phyloP scores from a whole-genome alignment of 2,797 vertebrate species.

The Todus mexicanus region DNA sequence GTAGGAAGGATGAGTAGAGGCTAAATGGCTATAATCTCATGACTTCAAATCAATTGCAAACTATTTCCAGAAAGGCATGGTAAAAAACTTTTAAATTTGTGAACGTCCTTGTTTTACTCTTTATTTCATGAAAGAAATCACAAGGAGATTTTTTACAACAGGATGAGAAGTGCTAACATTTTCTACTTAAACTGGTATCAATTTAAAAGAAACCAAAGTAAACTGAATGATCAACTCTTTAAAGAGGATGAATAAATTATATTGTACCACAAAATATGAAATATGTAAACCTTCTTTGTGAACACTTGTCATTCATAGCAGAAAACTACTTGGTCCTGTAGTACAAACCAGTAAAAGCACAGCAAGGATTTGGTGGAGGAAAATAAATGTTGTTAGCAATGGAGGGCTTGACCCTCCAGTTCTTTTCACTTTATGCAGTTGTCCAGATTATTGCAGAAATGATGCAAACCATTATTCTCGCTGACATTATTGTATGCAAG shows the following conservation, averaged over 20 bases:
- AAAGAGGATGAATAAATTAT: not conserved
- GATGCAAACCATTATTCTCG: not conserved
- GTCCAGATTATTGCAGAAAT: not conserved
- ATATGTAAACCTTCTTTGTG: not conserved
- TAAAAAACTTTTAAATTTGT: not conserved
- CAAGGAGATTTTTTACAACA: not conserved
- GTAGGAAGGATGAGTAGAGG: not conserved
- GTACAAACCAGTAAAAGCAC: not conserved
- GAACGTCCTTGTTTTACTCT: not conserved
- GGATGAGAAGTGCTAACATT: not conserved
- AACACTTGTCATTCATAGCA: not conserved
- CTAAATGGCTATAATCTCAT: not conserved
- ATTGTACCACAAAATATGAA: not conserved
- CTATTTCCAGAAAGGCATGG: not conserved
- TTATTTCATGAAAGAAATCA: not conserved
- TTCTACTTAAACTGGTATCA: not conserved
- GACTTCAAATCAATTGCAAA: not conserved
- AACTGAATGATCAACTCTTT: not conserved
- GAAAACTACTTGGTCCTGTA: not conserved
- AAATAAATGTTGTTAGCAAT: not conserved
- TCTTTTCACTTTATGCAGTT: not conserved
- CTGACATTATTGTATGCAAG: not conserved
- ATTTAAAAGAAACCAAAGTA: not conserved
- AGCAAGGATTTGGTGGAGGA: not conserved
- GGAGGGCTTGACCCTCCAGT: not conserved